Percentiles rank a stretch among this genome's conserved stretches.
Evolutionary conservation across 2,113 vertebrate species (phyloP).

Genomic region (Trematomus loennbergii): DNA sequence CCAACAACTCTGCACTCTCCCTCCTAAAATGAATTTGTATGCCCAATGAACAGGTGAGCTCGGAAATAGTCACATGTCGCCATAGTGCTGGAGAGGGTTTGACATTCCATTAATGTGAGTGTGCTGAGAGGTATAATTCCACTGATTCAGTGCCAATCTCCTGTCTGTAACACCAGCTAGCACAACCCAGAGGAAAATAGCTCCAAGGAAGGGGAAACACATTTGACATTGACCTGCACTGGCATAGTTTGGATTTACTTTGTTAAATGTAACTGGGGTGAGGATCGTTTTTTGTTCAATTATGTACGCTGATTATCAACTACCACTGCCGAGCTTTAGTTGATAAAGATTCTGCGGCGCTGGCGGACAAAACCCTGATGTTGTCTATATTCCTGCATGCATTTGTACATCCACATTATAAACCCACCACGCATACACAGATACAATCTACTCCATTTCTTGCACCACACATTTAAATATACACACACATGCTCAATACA

Average conservation of each 20-base stretch:
- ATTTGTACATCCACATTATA: slow-evolving; percentile 17
- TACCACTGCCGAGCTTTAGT: slow-evolving; percentile 42
- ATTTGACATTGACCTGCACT: slow-evolving; percentile 65
- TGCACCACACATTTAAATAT: slow-evolving; percentile 32
- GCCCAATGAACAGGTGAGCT: slow-evolving; percentile 70
- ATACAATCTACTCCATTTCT: slow-evolving; percentile 14
- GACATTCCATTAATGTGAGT: slow-evolving; percentile 73
- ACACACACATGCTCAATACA: slow-evolving; percentile 29
- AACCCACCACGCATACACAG: slow-evolving; percentile 17
- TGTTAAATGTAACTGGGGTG: slow-evolving; percentile 63
- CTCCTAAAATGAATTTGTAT: slow-evolving; percentile 69
- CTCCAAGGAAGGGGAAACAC: slow-evolving; percentile 45
- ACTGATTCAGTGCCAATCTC: slow-evolving; percentile 73
- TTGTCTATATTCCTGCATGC: slow-evolving; percentile 18
- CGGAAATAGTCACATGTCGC: slow-evolving; percentile 65
- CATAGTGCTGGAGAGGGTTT: slow-evolving; percentile 61
- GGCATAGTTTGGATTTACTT: slow-evolving; percentile 63
- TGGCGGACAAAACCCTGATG: slow-evolving; percentile 5
- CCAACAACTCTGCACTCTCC: slow-evolving; percentile 64
- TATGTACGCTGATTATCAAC: slow-evolving; percentile 58
- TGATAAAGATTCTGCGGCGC: not conserved
- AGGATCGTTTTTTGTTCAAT: slow-evolving; percentile 52
- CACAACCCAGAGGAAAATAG: slow-evolving; percentile 55
- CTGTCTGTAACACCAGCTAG: slow-evolving; percentile 59
- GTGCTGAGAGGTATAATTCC: slow-evolving; percentile 74